A percentile compares a stretch with the other conserved stretches of the same genome.
These are phyloP conservation scores for Synergus umbraculus DNA, from an alignment of 2,888 invertebrate genomes.

Conservation along the genomic window DNA sequence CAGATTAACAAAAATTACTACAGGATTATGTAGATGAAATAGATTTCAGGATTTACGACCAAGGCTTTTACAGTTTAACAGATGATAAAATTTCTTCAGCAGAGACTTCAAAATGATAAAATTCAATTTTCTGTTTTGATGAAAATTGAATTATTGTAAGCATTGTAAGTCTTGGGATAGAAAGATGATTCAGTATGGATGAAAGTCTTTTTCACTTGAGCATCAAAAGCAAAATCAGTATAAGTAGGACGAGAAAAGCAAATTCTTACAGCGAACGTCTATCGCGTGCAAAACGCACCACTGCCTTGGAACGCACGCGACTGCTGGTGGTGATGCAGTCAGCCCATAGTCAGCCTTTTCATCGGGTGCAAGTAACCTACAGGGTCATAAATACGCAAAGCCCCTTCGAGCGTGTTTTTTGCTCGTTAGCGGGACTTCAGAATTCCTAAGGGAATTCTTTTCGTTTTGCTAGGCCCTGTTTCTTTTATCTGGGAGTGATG, in stretches of 20 bases:
- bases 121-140: background rate
- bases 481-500: background rate
- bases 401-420: conserved; percentile 47
- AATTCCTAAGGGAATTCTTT: background rate
- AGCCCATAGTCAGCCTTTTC: background rate
- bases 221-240: background rate
- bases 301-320: conserved; percentile 43
- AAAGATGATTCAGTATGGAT: background rate
- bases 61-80: no score
- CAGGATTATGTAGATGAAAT: no score
- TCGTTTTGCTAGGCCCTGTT: background rate
- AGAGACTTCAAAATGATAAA: no score
- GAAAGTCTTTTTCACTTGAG: background rate
- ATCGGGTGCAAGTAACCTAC: background rate
- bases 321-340: conserved; percentile 1
- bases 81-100: no score
- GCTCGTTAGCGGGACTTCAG: conserved; percentile 50
- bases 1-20: no score
- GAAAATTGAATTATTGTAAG: background rate
- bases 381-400: no score
- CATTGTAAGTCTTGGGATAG: background rate
- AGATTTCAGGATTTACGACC: no score
- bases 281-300: conserved; percentile 46
- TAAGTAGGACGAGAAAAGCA: conserved; percentile 43
- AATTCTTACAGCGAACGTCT: conserved; percentile 44